Percentiles rank a stretch among this genome's conserved stretches.
Conservation (phyloP, 2,888 invertebrate species). For the Philaethria dido region DNA sequence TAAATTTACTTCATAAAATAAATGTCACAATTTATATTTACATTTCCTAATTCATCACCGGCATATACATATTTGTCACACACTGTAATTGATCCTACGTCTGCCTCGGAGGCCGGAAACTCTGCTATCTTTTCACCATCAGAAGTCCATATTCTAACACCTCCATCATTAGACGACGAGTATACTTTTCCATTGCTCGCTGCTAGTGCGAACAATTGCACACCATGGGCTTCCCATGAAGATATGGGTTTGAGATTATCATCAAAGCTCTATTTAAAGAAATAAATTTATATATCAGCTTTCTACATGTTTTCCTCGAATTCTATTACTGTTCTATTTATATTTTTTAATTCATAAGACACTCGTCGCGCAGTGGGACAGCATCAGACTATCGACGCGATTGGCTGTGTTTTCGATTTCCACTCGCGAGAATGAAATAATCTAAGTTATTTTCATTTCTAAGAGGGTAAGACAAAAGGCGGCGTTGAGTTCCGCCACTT, state of each 20-base stretch:
- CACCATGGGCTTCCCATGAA: constrained; percentile 84
- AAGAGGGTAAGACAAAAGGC: too few relatives aligned
- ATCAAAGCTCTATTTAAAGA: constrained; percentile 60
- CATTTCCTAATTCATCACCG: constrained; percentile 86
- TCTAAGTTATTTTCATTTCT: too few relatives aligned
- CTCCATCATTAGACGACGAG: constrained; percentile 86
- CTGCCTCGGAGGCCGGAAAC: constrained; percentile 67
- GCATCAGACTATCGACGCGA: too few relatives aligned
- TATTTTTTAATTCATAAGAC: too few relatives aligned
- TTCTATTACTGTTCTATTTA: too few relatives aligned
- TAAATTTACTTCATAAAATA: not conserved
- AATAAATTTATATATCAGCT: too few relatives aligned
- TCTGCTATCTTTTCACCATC: constrained; percentile 66
- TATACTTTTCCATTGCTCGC: constrained; percentile 78
- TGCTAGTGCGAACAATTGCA: constrained; percentile 85
- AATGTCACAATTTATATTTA: constrained; percentile 54
- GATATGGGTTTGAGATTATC: constrained; percentile 55
- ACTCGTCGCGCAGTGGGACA: too few relatives aligned
- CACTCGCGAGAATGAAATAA: too few relatives aligned
- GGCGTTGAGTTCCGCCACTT: too few relatives aligned
- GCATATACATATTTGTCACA: constrained; percentile 78
- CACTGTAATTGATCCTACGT: constrained; percentile 63
- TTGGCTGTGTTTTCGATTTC: too few relatives aligned
- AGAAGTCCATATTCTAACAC: constrained; percentile 82
- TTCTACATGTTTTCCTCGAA: too few relatives aligned